phyloP scores from a whole-genome alignment of 2,113 vertebrate genomes.

The Carassius auratus region DNA sequence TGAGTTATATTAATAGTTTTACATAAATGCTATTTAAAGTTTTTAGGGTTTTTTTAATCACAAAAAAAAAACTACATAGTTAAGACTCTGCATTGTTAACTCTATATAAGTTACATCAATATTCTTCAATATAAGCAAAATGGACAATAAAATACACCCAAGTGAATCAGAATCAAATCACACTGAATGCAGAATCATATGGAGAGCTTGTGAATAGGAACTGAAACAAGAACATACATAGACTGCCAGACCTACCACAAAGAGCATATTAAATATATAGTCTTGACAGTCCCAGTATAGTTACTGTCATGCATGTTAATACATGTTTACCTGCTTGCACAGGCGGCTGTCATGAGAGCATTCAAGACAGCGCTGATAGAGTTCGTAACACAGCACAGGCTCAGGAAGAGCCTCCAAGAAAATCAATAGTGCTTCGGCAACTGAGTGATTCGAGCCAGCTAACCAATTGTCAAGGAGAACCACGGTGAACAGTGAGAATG shows the following conservation, averaged over 20 bases:
- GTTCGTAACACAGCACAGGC: constrained; percentile 93
- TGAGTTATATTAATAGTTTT: too few relatives aligned
- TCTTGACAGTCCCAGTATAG: background rate
- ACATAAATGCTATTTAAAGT: too few relatives aligned
- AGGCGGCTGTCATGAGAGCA: constrained; percentile 85
- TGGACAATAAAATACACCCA: background rate
- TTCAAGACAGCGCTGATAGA: constrained; percentile 92
- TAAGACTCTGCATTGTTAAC: background rate
- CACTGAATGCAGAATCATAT: background rate
- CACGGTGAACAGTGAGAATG: constrained; percentile 31
- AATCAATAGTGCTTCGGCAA: constrained; percentile 94
- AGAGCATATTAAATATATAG: background rate
- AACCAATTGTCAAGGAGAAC: constrained; percentile 26
- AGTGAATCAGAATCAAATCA: background rate
- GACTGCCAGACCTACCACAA: background rate
- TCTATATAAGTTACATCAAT: background rate
- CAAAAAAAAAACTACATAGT: background rate
- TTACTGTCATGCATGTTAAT: background rate
- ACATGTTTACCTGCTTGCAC: constrained; percentile 84
- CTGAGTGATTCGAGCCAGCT: constrained; percentile 96
- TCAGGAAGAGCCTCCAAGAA: constrained; percentile 95
- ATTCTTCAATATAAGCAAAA: background rate
- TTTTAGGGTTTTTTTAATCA: background rate
- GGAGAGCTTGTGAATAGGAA: background rate
- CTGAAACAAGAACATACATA: background rate